A percentile compares a stretch with the other conserved stretches of the same genome.
Evolutionary conservation across 2,113 vertebrate genomes (phyloP).

Genomic region (Silurus asotus): DNA sequence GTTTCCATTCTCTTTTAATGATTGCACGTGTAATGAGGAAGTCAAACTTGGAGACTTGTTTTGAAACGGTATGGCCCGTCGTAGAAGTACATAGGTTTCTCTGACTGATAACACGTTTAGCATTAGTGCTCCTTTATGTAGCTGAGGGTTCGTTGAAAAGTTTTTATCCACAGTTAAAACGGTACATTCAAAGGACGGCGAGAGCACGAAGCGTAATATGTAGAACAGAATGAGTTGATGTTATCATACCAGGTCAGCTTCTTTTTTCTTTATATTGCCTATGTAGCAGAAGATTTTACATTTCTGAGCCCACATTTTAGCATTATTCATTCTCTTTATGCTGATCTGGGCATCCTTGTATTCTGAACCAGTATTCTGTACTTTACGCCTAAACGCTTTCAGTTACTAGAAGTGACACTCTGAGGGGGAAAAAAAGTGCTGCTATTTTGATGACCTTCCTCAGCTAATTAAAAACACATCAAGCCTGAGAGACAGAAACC

Average conservation of each 20-base stretch:
- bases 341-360: conserved; percentile 2
- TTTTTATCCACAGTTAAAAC: background rate
- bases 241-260: background rate
- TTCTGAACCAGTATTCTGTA: background rate
- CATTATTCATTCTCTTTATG: background rate
- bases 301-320: conserved; percentile 22
- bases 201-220: background rate
- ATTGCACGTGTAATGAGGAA: background rate
- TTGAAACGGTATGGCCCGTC: background rate
- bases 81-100: background rate
- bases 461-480: conserved; percentile 46
- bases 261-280: background rate
- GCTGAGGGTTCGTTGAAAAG: background rate
- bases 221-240: background rate
- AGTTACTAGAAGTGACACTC: conserved; percentile 28
- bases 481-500: background rate
- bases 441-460: conserved; percentile 15
- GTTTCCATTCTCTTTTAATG: background rate
- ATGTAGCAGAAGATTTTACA: background rate
- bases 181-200: background rate
- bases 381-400: conserved; percentile 7
- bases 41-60: background rate
- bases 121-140: background rate
- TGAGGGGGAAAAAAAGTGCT: conserved; percentile 24
- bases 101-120: background rate